Evolutionary conservation across 2,888 invertebrate genomes (phyloP).

Genomic region (Rhamnusium bicolor): DNA sequence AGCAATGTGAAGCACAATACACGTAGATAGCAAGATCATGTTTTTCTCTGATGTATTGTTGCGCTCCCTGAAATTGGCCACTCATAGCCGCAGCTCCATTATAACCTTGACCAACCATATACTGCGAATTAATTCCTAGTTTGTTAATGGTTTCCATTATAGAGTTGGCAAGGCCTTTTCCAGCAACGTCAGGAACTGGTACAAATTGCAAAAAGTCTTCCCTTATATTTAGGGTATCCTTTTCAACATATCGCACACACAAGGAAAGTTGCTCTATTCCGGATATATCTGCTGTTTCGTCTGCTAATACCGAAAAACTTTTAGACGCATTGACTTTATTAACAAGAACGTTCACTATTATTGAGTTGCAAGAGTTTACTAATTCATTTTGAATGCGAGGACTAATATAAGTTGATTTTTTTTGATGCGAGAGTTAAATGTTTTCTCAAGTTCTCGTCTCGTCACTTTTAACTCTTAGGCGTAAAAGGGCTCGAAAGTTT

Average conservation of each 20-base stretch:
- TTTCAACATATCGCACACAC: neutral
- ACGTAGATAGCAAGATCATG: constrained; percentile 51
- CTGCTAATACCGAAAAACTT: neutral
- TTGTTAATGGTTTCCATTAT: neutral
- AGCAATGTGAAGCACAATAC: constrained; percentile 55
- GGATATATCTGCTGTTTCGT: neutral
- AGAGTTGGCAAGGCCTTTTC: neutral
- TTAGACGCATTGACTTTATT: neutral
- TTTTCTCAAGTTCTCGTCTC: neutral
- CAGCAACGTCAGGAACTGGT: neutral
- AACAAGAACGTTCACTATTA: neutral
- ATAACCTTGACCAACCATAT: constrained; percentile 53
- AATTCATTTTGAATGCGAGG: neutral
- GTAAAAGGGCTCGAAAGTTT: neutral
- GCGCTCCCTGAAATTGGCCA: constrained; percentile 51
- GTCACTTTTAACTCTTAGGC: neutral
- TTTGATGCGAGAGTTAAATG: neutral
- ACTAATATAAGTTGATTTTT: neutral
- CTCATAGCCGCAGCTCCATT: constrained; percentile 54
- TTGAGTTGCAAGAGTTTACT: neutral
- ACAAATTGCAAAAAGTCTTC: neutral
- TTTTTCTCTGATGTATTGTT: constrained; percentile 40
- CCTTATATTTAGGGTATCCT: neutral
- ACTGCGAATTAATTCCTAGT: neutral
- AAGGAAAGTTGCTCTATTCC: neutral